These are phyloP conservation scores for Tigriopus japonicus DNA, from an alignment of 1,140 invertebrate species.

Conservation along the genomic window DNA sequence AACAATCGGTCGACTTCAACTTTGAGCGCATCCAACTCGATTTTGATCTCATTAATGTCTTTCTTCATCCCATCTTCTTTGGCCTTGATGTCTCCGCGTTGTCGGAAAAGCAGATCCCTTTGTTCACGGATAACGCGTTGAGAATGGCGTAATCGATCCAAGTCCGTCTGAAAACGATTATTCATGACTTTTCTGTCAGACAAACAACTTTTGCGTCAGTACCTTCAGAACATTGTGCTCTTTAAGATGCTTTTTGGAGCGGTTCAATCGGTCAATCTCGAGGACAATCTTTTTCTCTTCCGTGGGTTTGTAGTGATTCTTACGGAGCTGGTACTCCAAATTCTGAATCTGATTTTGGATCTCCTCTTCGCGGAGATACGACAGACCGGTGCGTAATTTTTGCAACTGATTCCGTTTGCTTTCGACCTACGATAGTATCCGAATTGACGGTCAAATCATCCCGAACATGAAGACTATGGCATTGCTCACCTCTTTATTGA, in stretches of 20 bases:
- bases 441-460: too few relatives aligned
- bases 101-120: not conserved
- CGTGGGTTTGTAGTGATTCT: slow-evolving; percentile 23
- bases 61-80: slow-evolving; percentile 4
- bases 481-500: too few relatives aligned
- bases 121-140: not conserved
- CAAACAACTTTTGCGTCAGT: slow-evolving; percentile 10
- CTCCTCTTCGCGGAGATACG: slow-evolving; percentile 9
- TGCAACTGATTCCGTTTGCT: slow-evolving; percentile 1
- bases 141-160: not conserved
- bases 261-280: slow-evolving; percentile 25
- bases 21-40: not conserved
- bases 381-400: slow-evolving; percentile 5
- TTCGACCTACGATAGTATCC: not conserved
- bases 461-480: too few relatives aligned
- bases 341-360: slow-evolving; percentile 13
- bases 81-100: slow-evolving; percentile 1
- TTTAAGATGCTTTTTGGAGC: slow-evolving; percentile 25
- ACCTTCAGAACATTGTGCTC: slow-evolving; percentile 13
- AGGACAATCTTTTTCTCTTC: slow-evolving; percentile 27
- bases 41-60: not conserved
- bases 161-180: not conserved
- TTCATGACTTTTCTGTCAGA: not conserved
- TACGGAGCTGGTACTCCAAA: slow-evolving; percentile 23
- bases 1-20: slow-evolving; percentile 23